Evolutionary conservation across 2,113 vertebrate genomes (phyloP).

Genomic region (Elaphurus davidianus): DNA sequence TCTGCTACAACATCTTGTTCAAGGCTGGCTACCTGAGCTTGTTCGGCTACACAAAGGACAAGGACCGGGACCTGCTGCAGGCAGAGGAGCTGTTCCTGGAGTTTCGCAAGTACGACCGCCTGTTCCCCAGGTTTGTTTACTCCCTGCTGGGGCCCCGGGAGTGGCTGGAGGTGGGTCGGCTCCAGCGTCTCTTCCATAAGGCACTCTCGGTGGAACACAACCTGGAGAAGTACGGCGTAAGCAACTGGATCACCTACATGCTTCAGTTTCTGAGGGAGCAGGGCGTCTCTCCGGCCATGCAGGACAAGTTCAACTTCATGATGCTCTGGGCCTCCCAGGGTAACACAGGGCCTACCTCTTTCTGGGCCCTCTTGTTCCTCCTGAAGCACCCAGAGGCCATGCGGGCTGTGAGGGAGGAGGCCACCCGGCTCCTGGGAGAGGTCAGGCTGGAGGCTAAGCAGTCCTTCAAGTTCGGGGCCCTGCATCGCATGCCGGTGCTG

Average conservation of each 20-base stretch:
- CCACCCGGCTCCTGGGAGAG: slow-evolving; percentile 79
- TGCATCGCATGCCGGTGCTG: slow-evolving; percentile 85
- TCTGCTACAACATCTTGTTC: slow-evolving; percentile 90
- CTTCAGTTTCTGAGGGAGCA: slow-evolving; percentile 76
- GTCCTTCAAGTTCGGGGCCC: slow-evolving; percentile 67
- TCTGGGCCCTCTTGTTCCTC: slow-evolving; percentile 93
- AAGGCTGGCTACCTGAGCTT: slow-evolving; percentile 90
- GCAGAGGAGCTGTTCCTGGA: slow-evolving; percentile 49
- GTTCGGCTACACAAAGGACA: slow-evolving; percentile 78
- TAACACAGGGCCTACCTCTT: slow-evolving; percentile 90
- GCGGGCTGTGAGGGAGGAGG: slow-evolving; percentile 86
- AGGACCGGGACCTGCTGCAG: slow-evolving; percentile 13
- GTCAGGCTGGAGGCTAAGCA: slow-evolving; percentile 74
- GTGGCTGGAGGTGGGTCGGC: slow-evolving; percentile 79
- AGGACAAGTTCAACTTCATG: slow-evolving; percentile 87
- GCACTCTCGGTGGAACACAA: slow-evolving; percentile 80
- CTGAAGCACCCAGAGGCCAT: slow-evolving; percentile 91
- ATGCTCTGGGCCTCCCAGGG: slow-evolving; percentile 95
- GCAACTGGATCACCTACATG: slow-evolving; percentile 86
- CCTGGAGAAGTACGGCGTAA: slow-evolving; percentile 84
- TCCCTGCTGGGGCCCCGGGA: slow-evolving; percentile 82
- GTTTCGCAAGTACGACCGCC: slow-evolving; percentile 87
- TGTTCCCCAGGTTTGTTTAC: slow-evolving; percentile 89
- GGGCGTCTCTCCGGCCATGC: slow-evolving; percentile 80
- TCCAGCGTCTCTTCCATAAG: slow-evolving; percentile 86